These are phyloP conservation scores for Stegastes partitus DNA, from an alignment of 2,113 vertebrate species.

Conservation along the genomic window DNA sequence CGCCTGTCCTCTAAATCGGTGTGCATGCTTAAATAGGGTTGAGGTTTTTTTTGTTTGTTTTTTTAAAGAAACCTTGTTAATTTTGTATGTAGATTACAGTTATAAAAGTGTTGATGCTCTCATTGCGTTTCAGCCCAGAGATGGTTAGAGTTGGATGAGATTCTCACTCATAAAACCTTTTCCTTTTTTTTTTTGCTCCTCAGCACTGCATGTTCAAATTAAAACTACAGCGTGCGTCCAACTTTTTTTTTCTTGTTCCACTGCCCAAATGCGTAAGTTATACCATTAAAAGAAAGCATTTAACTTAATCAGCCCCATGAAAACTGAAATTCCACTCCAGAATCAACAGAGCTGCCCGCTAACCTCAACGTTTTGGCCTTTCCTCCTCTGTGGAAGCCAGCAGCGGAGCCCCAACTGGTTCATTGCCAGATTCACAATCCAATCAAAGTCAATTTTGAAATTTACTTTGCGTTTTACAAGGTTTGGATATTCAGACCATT, in stretches of 20 bases:
- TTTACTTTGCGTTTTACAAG: conserved; percentile 51
- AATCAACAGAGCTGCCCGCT: conserved; percentile 64
- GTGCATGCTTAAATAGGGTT: not conserved
- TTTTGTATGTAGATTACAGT: conserved; percentile 9
- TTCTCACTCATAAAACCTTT: conserved; percentile 41
- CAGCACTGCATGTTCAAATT: conserved; percentile 55
- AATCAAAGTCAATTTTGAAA: conserved; percentile 45
- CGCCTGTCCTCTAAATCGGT: conserved; percentile 1
- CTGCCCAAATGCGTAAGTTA: conserved; percentile 62
- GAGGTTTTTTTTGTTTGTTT: too few relatives aligned
- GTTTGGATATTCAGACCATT: conserved; percentile 6
- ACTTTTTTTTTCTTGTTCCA: conserved; percentile 57
- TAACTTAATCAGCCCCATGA: conserved; percentile 72
- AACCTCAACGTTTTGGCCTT: conserved; percentile 54
- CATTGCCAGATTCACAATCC: conserved; percentile 47
- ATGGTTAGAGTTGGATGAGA: conserved; percentile 38
- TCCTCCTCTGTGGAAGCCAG: conserved; percentile 13
- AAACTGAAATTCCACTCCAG: conserved; percentile 74
- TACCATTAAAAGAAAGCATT: conserved; percentile 71
- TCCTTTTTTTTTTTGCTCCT: conserved; percentile 2
- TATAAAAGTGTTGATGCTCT: conserved; percentile 26
- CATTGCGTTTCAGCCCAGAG: conserved; percentile 10
- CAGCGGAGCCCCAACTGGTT: conserved; percentile 28
- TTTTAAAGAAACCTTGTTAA: conserved; percentile 22
- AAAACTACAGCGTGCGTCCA: conserved; percentile 44